phyloP scores from a whole-genome alignment of 2,113 vertebrate species.

The Telmatochromis sp. region DNA sequence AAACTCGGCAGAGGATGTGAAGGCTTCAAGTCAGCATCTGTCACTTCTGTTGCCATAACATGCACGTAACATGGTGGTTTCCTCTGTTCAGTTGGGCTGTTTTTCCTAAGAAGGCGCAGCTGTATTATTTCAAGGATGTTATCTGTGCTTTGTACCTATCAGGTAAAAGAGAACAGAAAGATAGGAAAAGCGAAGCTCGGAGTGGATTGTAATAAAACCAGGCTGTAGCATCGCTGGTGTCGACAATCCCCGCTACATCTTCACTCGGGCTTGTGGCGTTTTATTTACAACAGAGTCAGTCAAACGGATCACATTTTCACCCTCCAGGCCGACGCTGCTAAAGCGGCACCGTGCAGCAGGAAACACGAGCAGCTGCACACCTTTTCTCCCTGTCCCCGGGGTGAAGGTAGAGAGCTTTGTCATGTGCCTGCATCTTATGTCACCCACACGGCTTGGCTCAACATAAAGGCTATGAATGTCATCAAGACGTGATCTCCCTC shows the following conservation, averaged over 20 bases:
- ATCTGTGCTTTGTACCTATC: neutral
- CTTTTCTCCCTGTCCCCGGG: neutral
- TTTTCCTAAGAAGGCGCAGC: slow-evolving; percentile 12
- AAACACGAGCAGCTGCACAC: neutral
- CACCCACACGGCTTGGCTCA: slow-evolving; percentile 23
- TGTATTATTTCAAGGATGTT: slow-evolving; percentile 7
- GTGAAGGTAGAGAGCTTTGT: neutral
- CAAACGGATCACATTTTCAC: slow-evolving; percentile 29
- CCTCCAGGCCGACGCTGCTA: neutral
- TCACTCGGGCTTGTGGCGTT: neutral
- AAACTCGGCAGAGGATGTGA: slow-evolving; percentile 1
- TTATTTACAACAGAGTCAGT: slow-evolving; percentile 3
- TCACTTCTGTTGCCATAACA: slow-evolving; percentile 42
- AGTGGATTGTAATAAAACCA: slow-evolving; percentile 13
- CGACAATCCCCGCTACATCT: neutral
- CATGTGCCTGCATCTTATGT: slow-evolving; percentile 22
- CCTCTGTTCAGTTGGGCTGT: neutral
- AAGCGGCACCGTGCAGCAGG: neutral
- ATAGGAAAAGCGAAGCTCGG: neutral
- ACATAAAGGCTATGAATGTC: slow-evolving; percentile 25
- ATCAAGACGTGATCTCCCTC: neutral
- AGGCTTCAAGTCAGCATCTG: slow-evolving; percentile 20
- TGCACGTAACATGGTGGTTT: slow-evolving; percentile 4
- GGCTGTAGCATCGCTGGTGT: neutral
- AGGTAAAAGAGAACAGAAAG: neutral